Evolutionary conservation across 1,140 invertebrate genomes (phyloP).

Genomic region (Atopsyche davidsoni): DNA sequence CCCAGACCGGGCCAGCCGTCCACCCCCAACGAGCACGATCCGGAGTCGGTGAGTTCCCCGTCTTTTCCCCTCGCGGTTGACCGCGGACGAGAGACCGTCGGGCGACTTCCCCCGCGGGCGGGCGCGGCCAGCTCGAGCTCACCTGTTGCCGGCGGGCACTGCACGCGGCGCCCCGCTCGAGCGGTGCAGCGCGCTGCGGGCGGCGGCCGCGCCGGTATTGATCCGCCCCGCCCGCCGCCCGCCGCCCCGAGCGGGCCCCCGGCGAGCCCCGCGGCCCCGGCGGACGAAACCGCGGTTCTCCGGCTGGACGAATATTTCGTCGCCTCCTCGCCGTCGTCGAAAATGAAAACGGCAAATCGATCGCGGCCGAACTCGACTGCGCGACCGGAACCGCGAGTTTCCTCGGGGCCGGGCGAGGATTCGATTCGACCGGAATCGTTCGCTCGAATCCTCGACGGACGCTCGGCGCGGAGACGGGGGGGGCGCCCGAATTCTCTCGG

Average conservation of each 20-base stretch:
- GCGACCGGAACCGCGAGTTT: no score
- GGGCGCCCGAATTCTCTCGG: not conserved
- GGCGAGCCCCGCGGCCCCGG: no score
- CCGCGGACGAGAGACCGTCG: no score
- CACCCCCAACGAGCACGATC: slow-evolving; percentile 48
- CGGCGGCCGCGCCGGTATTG: slow-evolving; percentile 18
- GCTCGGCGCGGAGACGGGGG: not conserved
- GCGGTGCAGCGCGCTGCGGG: no score
- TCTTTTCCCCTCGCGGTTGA: no score
- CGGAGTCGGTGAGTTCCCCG: slow-evolving; percentile 43
- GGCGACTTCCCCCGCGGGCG: slow-evolving; percentile 1
- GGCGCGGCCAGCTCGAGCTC: not conserved
- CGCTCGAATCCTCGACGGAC: not conserved
- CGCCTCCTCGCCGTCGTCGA: not conserved
- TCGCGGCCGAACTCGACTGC: no score
- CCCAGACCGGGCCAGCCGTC: slow-evolving; percentile 48
- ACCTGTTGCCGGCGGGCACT: no score
- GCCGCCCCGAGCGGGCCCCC: slow-evolving; percentile 5
- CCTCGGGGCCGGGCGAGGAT: no score
- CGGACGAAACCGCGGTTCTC: no score
- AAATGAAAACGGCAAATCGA: not conserved
- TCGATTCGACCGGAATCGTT: no score
- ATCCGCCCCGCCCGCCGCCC: slow-evolving; percentile 11
- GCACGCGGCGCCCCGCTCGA: no score
- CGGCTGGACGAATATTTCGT: slow-evolving; percentile 14